Evolutionary conservation across 2,888 invertebrate species (phyloP), one percentile per base, ranked within the genome.

Genomic region (Chymomyza caudatula): DNA sequence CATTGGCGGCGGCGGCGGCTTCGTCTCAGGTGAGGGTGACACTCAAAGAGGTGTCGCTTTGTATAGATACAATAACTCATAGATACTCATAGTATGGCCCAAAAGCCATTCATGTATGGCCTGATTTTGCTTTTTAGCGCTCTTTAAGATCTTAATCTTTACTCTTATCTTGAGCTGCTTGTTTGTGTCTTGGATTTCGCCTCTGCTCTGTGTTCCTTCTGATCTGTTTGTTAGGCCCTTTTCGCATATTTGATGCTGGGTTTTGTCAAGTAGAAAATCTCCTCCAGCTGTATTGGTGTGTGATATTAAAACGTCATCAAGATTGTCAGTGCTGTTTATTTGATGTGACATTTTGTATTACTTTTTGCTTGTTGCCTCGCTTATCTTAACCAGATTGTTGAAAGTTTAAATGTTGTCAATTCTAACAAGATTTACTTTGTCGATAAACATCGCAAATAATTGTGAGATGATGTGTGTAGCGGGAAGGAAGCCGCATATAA

Each of bases 281-380:
- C 19, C 73, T 54, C 76, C 56, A 63, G 65, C 68, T 74, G 74
- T 77, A 76, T 57, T 69, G 19, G 51, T 75, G 76, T 74, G 76
- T 74, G 73, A 77, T 85, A 88, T 88, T 88, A 88, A 88, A 88
- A 87, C 87, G 88, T 88, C 88, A 88, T 87, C 86, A 81, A 88
- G 88, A 88, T 88, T 87, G 86, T 86, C 84, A 78, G 84, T 78
- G 74, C 67, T 61, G 81, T 65, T 73, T 76, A 83, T 83, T 63
- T 72, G 76, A 78, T 75, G 82, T 74, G 84, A 86, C 82, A 86
- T 72, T 80, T 78, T 65, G 55, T 52, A 47, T 23, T 69, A 51
- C 22, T 47, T 53, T 49, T 64, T 17, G 61, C 44, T 57, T 51
- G 52, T 22, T 60, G 65, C 49, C 25, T 59, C 57, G 57, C 65